Base-by-base conservation (phyloP, 1,140 invertebrate species). In the Chelonus insularis region DNA sequence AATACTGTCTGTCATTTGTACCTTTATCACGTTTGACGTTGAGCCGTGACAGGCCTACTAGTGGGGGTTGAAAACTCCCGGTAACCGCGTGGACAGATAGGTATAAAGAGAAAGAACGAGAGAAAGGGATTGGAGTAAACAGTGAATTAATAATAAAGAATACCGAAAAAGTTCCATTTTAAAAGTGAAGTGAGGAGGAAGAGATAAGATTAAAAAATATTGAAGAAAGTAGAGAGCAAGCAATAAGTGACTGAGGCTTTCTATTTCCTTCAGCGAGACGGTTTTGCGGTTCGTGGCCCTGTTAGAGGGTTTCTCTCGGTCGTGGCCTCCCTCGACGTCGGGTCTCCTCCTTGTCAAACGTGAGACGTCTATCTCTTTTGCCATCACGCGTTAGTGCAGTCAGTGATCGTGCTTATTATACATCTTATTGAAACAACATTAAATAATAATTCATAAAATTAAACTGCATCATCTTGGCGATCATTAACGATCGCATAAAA, bases 301-400 rank as follows among this genome's bases (percentile, higher is more conserved):
- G 64, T 66, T 66, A 66, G 64, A 66, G 64, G 64, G 64, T 66
- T 66, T 66, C 64, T 54, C 47, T 58, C 51, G 51, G 57, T 65
- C 55, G 64, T 50, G 37, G 52, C 56, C 57, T 61, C 56, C 60
- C 60, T 55, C 60, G 47, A 45, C 59, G 50, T 56, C 55, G 52
- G 52, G 34, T 55, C 52, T 50, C 57, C 47, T 60, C 29, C 55
- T 47, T 48, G 55, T 55, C 55, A 63, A 59, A 21, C 32, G 25
- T 14, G 41, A 43, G 41, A 34, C 48, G 25, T 51, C 41, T 48
- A n/a, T 58, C 20, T 50, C n/a, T 32, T 36, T 12, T 48, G 20
- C 39, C 20, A 16, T 36, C 39, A 36, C 25, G 12, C 36, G 37
- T 12, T 14, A 39, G 37, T 11, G 37, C 37, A n/a, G 14, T 11